Evolutionary conservation across 2,797 vertebrate species (phyloP), one percentile per base, ranked within the genome.

Genomic region (Parauchenoglanis punctatus): DNA sequence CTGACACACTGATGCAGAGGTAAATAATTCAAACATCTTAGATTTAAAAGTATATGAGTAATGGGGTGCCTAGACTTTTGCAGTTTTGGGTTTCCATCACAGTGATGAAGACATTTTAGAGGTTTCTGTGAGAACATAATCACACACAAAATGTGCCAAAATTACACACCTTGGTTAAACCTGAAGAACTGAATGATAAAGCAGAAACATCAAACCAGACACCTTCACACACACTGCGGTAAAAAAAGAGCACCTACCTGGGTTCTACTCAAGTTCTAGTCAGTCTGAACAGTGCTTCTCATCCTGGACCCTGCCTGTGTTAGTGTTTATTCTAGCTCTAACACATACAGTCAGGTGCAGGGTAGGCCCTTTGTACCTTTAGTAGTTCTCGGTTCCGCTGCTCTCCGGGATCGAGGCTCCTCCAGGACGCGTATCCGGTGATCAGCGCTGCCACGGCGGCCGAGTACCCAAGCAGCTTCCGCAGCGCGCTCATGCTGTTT

Each of bases 371-470:
- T 40, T 40, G 23, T 49, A 75, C 40, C 95, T 94, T 94, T 18
- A 93, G 12, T 49, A 92, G 67, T 54, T 94, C 91, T 31, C 0
- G 92, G 25, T 90, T 89, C 13, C 87, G 84, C 0, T 93, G 90
- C 7, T 94, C 93, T 76, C 88, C 92, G 0, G 94, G 94, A 7
- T 86, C 25, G 0, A 95, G 88, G 0, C 90, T 7, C 0, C 52
- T 1, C 94, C 93, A 96, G 90, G 88, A 77, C 18, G 85, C 92
- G 12, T 86, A 93, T 0, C 93, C 94, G 44, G 89, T 0, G 6
- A 89, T 89, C n/a, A 92, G 0, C 0, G 82, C 0, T 0, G 52
- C 91, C 1, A 87, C 0, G 25, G 91, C 3, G 3, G 13, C 85
- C 0, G 40, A 0, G 31, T 84, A 82, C 31, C 0, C 0, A 11